Conservation (phyloP, 2,888 invertebrate species). For the Philhelius pedissequus region DNA sequence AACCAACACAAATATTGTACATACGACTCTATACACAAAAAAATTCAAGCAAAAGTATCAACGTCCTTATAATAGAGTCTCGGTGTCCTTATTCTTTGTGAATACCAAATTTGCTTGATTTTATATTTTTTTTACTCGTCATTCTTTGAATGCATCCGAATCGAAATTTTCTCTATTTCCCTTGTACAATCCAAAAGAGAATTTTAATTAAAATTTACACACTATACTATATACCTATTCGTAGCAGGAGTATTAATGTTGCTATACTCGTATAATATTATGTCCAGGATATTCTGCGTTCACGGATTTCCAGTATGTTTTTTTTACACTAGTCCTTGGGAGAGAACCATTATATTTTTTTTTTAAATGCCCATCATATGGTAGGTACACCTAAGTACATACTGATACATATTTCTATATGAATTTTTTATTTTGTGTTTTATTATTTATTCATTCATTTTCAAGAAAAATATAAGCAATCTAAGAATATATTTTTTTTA, state of each 20-base stretch:
- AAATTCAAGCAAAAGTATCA: not conserved
- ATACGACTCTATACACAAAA: not conserved
- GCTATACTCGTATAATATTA: not conserved
- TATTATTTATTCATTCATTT: conserved; percentile 32
- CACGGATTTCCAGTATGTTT: not conserved
- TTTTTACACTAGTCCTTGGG: conserved; percentile 11
- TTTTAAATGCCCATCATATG: not conserved
- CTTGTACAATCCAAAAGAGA: conserved; percentile 47
- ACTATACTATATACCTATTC: conserved; percentile 31
- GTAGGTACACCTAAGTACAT: not conserved
- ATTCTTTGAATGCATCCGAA: conserved; percentile 43
- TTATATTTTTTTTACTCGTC: conserved; percentile 28
- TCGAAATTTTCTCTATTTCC: conserved; percentile 45
- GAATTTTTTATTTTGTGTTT: not conserved
- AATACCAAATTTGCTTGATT: conserved; percentile 57
- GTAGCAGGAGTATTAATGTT: not conserved
- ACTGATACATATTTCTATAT: not conserved
- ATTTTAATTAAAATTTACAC: conserved; percentile 66
- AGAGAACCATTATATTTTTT: not conserved
- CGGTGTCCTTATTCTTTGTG: conserved; percentile 53
- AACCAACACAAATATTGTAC: not conserved
- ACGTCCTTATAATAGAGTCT: conserved; percentile 21
- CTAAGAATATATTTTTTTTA: conserved; percentile 1
- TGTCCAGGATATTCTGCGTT: conserved; percentile 32
- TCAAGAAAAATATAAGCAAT: not conserved